Base-by-base conservation (phyloP, 2,113 vertebrate species). In the Aspidoscelis tigris region DNA sequence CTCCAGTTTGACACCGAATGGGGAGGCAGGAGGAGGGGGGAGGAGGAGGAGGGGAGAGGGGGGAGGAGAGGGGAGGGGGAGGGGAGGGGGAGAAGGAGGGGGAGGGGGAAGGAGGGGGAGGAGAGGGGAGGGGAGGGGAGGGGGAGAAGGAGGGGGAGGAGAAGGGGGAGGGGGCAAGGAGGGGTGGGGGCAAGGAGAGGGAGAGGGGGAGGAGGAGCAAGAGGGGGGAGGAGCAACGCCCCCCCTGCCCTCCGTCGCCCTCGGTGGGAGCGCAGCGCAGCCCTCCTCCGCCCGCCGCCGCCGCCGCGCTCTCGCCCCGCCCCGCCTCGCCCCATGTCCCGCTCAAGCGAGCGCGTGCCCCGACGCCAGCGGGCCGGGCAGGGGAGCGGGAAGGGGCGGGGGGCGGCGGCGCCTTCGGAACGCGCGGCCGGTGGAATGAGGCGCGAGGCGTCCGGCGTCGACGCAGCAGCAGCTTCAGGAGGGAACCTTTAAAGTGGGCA, bases 161-260 rank as follows among this genome's bases (percentile, higher is more conserved):
- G n/a, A n/a, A n/a, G n/a, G n/a, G n/a, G n/a, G n/a, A n/a, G n/a
- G n/a, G n/a, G n/a, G n/a, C n/a, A n/a, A n/a, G n/a, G n/a, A n/a
- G n/a, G n/a, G n/a, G n/a, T n/a, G n/a, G n/a, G n/a, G n/a, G n/a
- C n/a, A n/a, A n/a, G n/a, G n/a, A n/a, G n/a, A n/a, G n/a, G n/a
- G n/a, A n/a, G n/a, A n/a, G n/a, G n/a, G n/a, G n/a, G n/a, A n/a
- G n/a, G n/a, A n/a, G n/a, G n/a, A n/a, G n/a, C n/a, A n/a, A n/a
- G n/a, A n/a, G n/a, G n/a, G n/a, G 55, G 71, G 66, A 71, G 80
- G 69, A 24, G 61, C 83, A 84, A 44, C 90, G 26, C 66, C 74
- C 78, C 83, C 83, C 91, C 92, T 7, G 88, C 89, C 87, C 82
- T 83, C 83, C 92, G 47, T 50, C 1, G 85, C 89, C 90, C 88